These are phyloP conservation scores for Eucera pruinosa DNA, from an alignment of 2,888 invertebrate genomes.

Conservation along the genomic window DNA sequence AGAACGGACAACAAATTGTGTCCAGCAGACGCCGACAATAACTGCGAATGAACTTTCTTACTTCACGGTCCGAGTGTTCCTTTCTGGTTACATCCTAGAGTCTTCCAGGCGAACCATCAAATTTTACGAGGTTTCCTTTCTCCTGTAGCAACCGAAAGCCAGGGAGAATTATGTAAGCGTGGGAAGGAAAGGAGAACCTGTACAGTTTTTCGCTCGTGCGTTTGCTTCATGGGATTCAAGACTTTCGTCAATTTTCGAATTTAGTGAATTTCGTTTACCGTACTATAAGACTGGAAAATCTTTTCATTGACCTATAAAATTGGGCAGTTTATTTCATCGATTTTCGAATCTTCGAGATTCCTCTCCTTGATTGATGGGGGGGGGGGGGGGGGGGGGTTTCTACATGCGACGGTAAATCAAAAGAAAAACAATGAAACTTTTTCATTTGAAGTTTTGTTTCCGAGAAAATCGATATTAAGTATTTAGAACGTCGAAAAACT, in stretches of 20 bases:
- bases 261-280: no score
- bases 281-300: no score
- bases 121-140: slow-evolving; percentile 56
- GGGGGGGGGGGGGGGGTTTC: no score
- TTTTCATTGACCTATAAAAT: no score
- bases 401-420: no score
- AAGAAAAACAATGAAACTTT: no score
- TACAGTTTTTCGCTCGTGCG: not conserved
- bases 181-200: slow-evolving; percentile 6
- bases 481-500: no score
- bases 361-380: no score
- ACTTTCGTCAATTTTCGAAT: not conserved
- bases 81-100: slow-evolving; percentile 34
- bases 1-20: slow-evolving; percentile 29
- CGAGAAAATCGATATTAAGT: no score
- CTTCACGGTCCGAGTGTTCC: slow-evolving; percentile 54
- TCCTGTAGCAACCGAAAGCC: slow-evolving; percentile 34
- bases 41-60: slow-evolving; percentile 51
- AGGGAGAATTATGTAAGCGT: slow-evolving; percentile 49
- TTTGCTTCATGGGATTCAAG: not conserved
- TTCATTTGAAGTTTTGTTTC: no score
- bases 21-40: slow-evolving; percentile 44
- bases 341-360: no score
- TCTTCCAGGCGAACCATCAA: slow-evolving; percentile 53
- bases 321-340: no score